Conservation (phyloP, 1,140 invertebrate species). For the Zaprionus lachaisei region DNA sequence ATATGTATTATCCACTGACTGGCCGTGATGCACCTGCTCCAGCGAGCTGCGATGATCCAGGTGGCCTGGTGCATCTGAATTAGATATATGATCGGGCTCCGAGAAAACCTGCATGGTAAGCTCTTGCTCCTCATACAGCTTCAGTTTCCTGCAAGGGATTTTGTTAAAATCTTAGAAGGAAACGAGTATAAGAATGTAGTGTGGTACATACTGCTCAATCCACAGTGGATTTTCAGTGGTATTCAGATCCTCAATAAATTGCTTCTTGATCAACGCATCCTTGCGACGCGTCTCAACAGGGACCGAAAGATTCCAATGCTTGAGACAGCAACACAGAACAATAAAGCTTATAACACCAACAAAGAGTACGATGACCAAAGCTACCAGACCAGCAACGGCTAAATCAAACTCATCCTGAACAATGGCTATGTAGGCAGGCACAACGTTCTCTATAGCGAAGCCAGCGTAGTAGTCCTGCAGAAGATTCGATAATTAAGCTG, state of each 20-base stretch:
- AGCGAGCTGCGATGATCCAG: conserved; percentile 76
- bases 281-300: conserved; percentile 87
- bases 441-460: conserved; percentile 93
- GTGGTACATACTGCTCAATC: conserved; percentile 90
- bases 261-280: conserved; percentile 92
- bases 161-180: conserved; percentile 6
- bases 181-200: neutral
- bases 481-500: neutral
- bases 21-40: conserved; percentile 84
- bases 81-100: conserved; percentile 86
- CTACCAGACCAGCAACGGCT: conserved; percentile 93
- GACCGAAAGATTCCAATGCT: conserved; percentile 89
- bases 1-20: conserved; percentile 90
- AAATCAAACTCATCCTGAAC: conserved; percentile 92
- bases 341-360: conserved; percentile 94
- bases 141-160: conserved; percentile 88
- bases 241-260: conserved; percentile 92
- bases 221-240: conserved; percentile 96
- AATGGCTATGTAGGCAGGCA: conserved; percentile 87
- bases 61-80: conserved; percentile 79
- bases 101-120: conserved; percentile 96
- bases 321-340: conserved; percentile 94
- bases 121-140: conserved; percentile 96
- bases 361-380: conserved; percentile 93
- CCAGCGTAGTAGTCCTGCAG: conserved; percentile 85